These are phyloP conservation scores for Trichogramma pretiosum DNA, from an alignment of 1,140 invertebrate species.

Conservation along the genomic window DNA sequence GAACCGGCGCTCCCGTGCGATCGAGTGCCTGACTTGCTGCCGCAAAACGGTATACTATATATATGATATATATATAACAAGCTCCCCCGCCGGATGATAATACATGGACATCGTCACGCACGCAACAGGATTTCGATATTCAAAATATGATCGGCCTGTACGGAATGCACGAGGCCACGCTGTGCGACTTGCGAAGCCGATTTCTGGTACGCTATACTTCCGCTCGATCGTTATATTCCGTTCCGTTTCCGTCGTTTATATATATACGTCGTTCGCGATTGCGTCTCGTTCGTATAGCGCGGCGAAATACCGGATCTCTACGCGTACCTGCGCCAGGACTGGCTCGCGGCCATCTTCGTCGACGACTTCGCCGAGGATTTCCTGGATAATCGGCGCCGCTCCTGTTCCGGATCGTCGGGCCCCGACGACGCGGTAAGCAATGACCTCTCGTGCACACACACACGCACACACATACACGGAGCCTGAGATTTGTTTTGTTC, in stretches of 20 bases:
- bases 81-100: too few species aligned
- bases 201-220: constrained; percentile 45
- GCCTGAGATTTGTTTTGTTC: too few species aligned
- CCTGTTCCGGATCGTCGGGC: too few species aligned
- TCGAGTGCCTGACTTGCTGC: constrained; percentile 52
- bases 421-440: too few species aligned
- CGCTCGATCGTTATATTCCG: too few species aligned
- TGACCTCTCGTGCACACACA: too few species aligned
- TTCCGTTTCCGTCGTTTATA: not conserved
- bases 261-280: not conserved
- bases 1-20: constrained; percentile 43
- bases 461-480: too few species aligned
- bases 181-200: constrained; percentile 50
- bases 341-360: constrained; percentile 51
- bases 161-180: constrained; percentile 54
- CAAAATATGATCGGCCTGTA: constrained; percentile 48
- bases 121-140: constrained; percentile 44
- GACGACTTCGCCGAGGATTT: constrained; percentile 48
- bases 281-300: constrained; percentile 15
- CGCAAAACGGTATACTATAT: constrained; percentile 45
- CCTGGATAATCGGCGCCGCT: constrained; percentile 25
- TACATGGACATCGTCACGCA: too few species aligned
- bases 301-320: constrained; percentile 50
- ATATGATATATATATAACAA: too few species aligned
- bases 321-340: constrained; percentile 53